A percentile compares a stretch with the other conserved stretches of the same genome.
Conservation (phyloP, 2,797 vertebrate genomes). For the Garrulus glandarius region DNA sequence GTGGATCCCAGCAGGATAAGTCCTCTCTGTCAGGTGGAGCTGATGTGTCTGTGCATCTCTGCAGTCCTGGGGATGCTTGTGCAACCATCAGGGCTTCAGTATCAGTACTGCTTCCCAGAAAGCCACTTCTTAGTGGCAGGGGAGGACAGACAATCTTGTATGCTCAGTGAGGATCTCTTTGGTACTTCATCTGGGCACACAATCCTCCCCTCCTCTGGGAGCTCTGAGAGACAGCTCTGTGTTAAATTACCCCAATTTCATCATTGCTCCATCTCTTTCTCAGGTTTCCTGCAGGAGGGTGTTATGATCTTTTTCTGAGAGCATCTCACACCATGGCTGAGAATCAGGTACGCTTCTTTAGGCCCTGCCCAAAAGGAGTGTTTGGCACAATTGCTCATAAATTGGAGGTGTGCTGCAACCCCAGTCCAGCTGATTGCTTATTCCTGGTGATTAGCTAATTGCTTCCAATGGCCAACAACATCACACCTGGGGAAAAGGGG, state of each 20-base stretch:
- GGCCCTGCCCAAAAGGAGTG: neutral
- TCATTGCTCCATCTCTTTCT: neutral
- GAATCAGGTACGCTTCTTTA: neutral
- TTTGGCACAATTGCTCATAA: neutral
- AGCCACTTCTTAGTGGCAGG: neutral
- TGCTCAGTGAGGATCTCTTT: neutral
- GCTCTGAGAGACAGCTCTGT: neutral
- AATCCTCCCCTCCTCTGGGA: neutral
- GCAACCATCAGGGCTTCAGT: neutral
- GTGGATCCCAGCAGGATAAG: neutral
- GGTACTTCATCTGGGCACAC: neutral
- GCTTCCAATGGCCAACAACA: neutral
- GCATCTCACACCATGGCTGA: neutral
- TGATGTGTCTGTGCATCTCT: neutral
- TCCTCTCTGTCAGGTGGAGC: neutral
- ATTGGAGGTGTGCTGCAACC: neutral
- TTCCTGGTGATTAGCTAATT: neutral
- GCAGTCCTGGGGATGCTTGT: neutral
- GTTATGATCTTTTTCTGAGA: neutral
- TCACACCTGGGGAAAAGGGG: neutral
- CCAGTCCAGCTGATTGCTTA: neutral
- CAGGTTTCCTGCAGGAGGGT: neutral
- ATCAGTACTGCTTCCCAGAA: neutral
- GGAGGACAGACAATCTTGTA: neutral
- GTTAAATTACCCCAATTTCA: neutral